Evolutionary conservation across 2,113 vertebrate genomes (phyloP).

Genomic region (Monopterus albus): DNA sequence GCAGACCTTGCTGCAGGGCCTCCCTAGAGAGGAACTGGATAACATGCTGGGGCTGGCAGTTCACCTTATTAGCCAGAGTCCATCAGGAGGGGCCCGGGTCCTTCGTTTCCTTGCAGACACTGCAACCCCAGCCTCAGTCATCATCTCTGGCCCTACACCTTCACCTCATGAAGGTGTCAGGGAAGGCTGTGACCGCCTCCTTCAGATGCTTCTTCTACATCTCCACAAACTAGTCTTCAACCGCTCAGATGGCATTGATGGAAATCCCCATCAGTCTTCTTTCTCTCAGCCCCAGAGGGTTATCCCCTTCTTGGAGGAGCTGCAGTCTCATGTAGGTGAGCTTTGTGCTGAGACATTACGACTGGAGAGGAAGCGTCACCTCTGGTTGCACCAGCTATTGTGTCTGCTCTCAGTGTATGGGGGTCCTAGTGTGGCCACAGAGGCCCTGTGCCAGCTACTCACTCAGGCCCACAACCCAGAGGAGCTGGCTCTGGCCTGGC

Average conservation of each 20-base stretch:
- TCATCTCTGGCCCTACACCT: slow-evolving; percentile 85
- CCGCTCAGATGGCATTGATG: slow-evolving; percentile 77
- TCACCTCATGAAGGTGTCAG: slow-evolving; percentile 89
- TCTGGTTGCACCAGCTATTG: slow-evolving; percentile 93
- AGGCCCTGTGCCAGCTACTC: slow-evolving; percentile 90
- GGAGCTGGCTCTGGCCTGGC: slow-evolving; percentile 89
- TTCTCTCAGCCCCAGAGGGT: slow-evolving; percentile 76
- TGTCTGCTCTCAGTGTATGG: slow-evolving; percentile 89
- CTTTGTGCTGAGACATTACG: slow-evolving; percentile 89
- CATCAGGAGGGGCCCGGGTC: slow-evolving; percentile 86
- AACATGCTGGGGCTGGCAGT: slow-evolving; percentile 89
- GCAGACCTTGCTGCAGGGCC: slow-evolving; percentile 85
- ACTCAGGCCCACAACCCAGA: slow-evolving; percentile 87
- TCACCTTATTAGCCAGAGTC: slow-evolving; percentile 92
- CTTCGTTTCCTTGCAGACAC: slow-evolving; percentile 91
- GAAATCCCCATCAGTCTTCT: slow-evolving; percentile 56
- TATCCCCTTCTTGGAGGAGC: slow-evolving; percentile 90
- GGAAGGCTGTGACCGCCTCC: slow-evolving; percentile 91
- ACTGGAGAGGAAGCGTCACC: slow-evolving; percentile 89
- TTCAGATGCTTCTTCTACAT: slow-evolving; percentile 91
- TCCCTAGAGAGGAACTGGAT: slow-evolving; percentile 90
- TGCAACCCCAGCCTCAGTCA: slow-evolving; percentile 91
- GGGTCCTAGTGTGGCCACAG: slow-evolving; percentile 87
- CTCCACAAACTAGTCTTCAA: slow-evolving; percentile 93
- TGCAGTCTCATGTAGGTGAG: slow-evolving; percentile 86